Base-by-base conservation (phyloP, 2,888 invertebrate genomes). In the Falcaria lacertinaria region DNA sequence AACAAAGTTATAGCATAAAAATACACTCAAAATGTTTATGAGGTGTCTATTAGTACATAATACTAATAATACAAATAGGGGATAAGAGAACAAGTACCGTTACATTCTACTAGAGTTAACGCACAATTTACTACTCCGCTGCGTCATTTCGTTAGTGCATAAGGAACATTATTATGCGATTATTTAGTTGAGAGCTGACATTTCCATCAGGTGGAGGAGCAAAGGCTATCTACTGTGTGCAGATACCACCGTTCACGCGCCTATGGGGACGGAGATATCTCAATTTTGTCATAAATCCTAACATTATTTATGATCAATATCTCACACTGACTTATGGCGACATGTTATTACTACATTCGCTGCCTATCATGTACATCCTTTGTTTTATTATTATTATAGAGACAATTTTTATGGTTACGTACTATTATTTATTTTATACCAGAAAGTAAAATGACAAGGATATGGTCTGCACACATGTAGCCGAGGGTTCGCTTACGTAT, bases 291-390 rank as follows among this genome's bases (percentile, higher is more conserved):
- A 82, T 85, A 83, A 79, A 83, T 80, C 65, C 71, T 70, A 56
- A 69, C 63, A 70, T 75, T 83, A 82, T 84, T 83, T 80, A 84
- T 73, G 77, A 78, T 76, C 80, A 75, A 80, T 83, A 81, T 81
- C 78, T 71, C 58, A 51, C 46, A 44, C 66, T 77, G 83, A 85
- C 85, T 83, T 80, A 84, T 69, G 60, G 57, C 60, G 72, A 76
- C 80, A 79, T 63, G 70, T 74, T 79, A 79, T 81, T 77, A 78
- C 70, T 62, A 66, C 64, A 56, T 53, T 57, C 57, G 58, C 54
- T 58, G 60, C 56, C 54, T 54, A 64, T 59, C 54, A 61, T 62
- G 57, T 56, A 58, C 55, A 52, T 58, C 54, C 52, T 62, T 67
- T 69, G 64, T 64, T 58, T 60, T 63, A 60, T 58, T 25, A 25